A percentile compares a stretch with the other conserved stretches of the same genome.
phyloP scores from a whole-genome alignment of 2,797 vertebrate genomes.

The Buphagus erythrorhynchus region DNA sequence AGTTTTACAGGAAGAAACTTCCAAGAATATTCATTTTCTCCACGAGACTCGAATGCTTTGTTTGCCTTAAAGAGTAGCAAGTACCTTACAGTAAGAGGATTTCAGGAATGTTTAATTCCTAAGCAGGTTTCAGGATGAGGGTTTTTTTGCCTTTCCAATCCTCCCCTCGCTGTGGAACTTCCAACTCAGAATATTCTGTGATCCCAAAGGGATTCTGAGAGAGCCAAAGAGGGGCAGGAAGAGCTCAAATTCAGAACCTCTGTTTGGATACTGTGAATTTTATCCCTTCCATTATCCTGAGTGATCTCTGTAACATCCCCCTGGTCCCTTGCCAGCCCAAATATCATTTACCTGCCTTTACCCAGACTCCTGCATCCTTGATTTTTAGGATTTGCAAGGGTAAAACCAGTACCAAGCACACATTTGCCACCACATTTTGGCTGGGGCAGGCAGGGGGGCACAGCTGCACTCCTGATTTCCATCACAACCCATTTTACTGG shows the following conservation, averaged over 20 bases:
- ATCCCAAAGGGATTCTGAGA: not conserved
- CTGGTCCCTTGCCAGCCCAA: not conserved
- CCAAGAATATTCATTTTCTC: not conserved
- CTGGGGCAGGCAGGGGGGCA: not conserved
- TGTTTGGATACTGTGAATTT: not conserved
- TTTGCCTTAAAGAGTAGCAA: constrained; percentile 2
- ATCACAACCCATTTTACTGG: constrained; percentile 54
- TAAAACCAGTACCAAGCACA: not conserved
- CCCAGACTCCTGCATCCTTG: not conserved
- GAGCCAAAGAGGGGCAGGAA: not conserved
- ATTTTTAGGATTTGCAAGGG: not conserved
- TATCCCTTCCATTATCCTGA: fast-evolving
- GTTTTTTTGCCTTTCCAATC: not conserved
- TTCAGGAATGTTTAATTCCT: constrained; percentile 57
- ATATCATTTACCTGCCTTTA: not conserved
- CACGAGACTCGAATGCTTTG: not conserved
- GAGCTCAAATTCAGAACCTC: not conserved
- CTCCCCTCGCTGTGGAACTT: fast-evolving
- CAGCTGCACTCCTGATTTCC: not conserved
- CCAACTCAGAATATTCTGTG: not conserved
- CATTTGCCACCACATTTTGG: not conserved
- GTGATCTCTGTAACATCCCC: not conserved
- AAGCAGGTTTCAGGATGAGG: not conserved
- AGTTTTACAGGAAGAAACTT: not conserved
- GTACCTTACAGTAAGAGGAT: constrained; percentile 55